Evolutionary conservation across 2,888 invertebrate genomes (phyloP).

Genomic region (Stenichneumon culpator): DNA sequence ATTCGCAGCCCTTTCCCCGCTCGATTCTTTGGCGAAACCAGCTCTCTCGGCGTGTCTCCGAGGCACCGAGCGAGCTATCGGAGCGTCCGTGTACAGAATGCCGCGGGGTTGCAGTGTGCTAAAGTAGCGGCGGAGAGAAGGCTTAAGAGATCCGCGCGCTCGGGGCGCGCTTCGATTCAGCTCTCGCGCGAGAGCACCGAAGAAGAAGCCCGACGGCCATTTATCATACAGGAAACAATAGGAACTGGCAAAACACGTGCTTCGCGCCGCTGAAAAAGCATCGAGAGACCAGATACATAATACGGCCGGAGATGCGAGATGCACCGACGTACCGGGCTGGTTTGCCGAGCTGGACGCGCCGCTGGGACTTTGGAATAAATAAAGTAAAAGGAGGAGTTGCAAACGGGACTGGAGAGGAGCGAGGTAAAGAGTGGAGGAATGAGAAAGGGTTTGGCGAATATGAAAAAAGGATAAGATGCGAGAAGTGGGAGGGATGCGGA

Average conservation of each 20-base stretch:
- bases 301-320: slow-evolving; percentile 61
- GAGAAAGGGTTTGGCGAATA: slow-evolving; percentile 73
- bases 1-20: slow-evolving; percentile 35
- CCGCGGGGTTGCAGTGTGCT: slow-evolving; percentile 29
- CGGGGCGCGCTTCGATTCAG: slow-evolving; percentile 54
- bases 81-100: slow-evolving; percentile 23
- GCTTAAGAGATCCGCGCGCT: slow-evolving; percentile 52
- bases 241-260: slow-evolving; percentile 85
- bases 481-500: slow-evolving; percentile 43
- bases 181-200: slow-evolving; percentile 45
- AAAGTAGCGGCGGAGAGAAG: slow-evolving; percentile 56
- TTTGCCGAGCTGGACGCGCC: slow-evolving; percentile 26
- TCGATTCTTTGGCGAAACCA: slow-evolving; percentile 25
- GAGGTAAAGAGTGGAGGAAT: slow-evolving; percentile 67
- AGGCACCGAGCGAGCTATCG: slow-evolving; percentile 3
- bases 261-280: slow-evolving; percentile 83
- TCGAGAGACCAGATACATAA: slow-evolving; percentile 74
- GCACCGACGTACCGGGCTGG: slow-evolving; percentile 14
- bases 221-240: slow-evolving; percentile 85
- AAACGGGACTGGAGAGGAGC: slow-evolving; percentile 59
- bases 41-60: slow-evolving; percentile 25
- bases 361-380: slow-evolving; percentile 39
- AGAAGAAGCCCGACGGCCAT: slow-evolving; percentile 73
- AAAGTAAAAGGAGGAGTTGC: slow-evolving; percentile 59
- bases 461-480: slow-evolving; percentile 64